Percentiles rank a stretch among this genome's conserved stretches.
phyloP scores from a whole-genome alignment of 2,797 vertebrate species.

The Momotus momota region DNA sequence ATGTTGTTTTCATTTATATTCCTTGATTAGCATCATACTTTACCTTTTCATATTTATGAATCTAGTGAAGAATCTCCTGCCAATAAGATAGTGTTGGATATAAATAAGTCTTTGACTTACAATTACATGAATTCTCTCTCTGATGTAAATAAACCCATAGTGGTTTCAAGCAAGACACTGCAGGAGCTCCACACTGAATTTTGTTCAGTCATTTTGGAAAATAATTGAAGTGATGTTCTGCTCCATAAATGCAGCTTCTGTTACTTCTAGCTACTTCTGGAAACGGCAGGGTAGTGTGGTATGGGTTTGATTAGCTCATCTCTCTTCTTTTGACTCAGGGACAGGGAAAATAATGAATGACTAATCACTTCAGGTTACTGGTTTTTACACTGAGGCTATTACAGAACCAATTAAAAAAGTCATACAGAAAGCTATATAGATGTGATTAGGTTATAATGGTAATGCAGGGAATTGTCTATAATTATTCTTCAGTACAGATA shows the following conservation, averaged over 20 bases:
- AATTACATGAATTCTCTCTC: not conserved
- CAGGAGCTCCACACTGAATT: not conserved
- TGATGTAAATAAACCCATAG: not conserved
- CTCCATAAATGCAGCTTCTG: not conserved
- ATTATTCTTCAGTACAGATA: constrained; percentile 41
- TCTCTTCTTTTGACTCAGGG: constrained; percentile 32
- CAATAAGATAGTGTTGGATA: not conserved
- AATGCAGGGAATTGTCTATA: constrained; percentile 32
- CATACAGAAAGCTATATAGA: constrained; percentile 5
- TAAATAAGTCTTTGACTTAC: not conserved
- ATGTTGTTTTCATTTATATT: not conserved
- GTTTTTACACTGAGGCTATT: constrained; percentile 44
- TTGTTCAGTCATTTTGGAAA: not conserved
- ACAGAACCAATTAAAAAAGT: constrained; percentile 54
- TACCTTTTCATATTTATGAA: not conserved
- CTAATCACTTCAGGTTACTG: constrained; percentile 51
- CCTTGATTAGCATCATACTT: not conserved
- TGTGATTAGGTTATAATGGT: constrained; percentile 53
- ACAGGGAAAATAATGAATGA: constrained; percentile 45
- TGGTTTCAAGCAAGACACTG: not conserved
- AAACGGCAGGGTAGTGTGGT: not conserved
- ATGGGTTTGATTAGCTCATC: constrained; percentile 35
- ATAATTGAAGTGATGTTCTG: not conserved
- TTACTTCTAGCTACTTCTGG: not conserved
- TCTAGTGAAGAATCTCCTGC: not conserved